phyloP scores from a whole-genome alignment of 1,140 invertebrate species.

The Pseudomyrmex pallidus region DNA sequence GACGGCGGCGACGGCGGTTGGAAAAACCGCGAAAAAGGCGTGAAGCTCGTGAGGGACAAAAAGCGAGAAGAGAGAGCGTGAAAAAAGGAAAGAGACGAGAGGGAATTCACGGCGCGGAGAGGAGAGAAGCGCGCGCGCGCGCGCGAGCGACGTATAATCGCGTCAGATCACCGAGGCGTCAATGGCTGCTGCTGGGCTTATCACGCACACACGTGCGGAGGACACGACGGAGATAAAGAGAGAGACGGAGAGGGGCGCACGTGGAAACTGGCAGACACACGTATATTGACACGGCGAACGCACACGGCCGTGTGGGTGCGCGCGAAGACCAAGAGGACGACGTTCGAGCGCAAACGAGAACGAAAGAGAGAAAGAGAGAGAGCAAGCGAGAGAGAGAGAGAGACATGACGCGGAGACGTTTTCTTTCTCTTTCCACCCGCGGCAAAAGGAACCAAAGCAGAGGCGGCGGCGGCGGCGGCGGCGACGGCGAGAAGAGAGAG shows the following conservation, averaged over 20 bases:
- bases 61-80: conserved; percentile 43
- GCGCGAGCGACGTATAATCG: conserved; percentile 76
- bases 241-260: conserved; percentile 30
- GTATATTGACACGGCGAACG: conserved; percentile 53
- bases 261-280: conserved; percentile 58
- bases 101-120: conserved; percentile 4
- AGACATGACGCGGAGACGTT: conserved; percentile 23
- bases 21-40: conserved; percentile 58
- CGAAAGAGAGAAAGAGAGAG: conserved; percentile 32
- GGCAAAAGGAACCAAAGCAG: conserved; percentile 79
- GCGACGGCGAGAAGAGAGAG: conserved; percentile 61
- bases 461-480: conserved; percentile 25
- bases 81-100: conserved; percentile 49
- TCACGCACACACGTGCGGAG: conserved; percentile 69
- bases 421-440: conserved; percentile 60
- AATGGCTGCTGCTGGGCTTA: conserved; percentile 77
- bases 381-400: conserved; percentile 21
- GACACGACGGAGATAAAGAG: conserved; percentile 45
- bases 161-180: conserved; percentile 82
- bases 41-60: conserved; percentile 46
- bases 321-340: conserved; percentile 51
- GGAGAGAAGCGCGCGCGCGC: conserved; percentile 55
- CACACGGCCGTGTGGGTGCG: conserved; percentile 43
- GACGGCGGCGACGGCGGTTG: conserved; percentile 41
- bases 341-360: conserved; percentile 31